phyloP scores from a whole-genome alignment of 2,888 invertebrate genomes.

The Eupithecia subfuscata region DNA sequence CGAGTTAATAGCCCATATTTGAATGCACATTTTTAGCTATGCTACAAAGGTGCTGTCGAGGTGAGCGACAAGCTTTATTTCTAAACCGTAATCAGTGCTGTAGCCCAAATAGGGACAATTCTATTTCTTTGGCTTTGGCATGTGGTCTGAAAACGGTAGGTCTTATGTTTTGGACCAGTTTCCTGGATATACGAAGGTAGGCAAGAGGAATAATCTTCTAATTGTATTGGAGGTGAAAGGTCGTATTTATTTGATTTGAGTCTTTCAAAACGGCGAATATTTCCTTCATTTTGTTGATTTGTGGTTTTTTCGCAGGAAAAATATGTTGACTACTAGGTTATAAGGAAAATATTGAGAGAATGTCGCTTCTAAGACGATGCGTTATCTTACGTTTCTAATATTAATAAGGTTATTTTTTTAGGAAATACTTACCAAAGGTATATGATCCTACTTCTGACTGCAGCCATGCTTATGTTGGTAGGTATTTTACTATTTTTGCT shows the following conservation, averaged over 20 bases:
- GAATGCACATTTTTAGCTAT: no score
- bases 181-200: conserved; percentile 59
- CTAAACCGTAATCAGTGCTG: no score
- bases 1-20: no score
- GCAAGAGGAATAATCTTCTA: conserved; percentile 71
- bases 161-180: conserved; percentile 42
- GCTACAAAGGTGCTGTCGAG: no score
- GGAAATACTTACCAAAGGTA: no score
- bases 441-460: no score
- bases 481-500: no score
- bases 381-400: neutral
- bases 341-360: neutral
- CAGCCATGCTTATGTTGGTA: no score
- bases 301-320: neutral
- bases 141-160: conserved; percentile 16
- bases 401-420: neutral
- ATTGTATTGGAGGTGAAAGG: conserved; percentile 66
- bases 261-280: conserved; percentile 41
- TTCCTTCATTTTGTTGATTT: conserved; percentile 10
- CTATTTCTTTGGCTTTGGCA: neutral
- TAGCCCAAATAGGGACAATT: neutral
- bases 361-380: neutral
- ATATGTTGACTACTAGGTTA: neutral
- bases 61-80: no score
- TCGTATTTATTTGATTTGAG: conserved; percentile 57